Evolutionary conservation across 1,140 invertebrate genomes (phyloP).

Genomic region (Pseudomyrmex dendroicus): DNA sequence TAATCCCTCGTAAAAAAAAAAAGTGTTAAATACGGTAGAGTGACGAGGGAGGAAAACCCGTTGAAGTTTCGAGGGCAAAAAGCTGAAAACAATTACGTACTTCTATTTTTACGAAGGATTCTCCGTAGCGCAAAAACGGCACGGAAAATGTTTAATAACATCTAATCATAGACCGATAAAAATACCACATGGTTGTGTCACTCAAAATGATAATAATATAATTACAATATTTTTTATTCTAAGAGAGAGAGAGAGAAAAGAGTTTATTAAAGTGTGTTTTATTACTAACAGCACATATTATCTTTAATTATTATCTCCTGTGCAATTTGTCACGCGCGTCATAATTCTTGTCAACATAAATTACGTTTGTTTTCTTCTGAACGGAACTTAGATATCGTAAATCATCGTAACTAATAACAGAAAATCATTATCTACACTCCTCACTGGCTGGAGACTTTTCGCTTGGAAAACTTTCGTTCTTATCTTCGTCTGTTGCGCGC

Average conservation of each 20-base stretch:
- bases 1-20: conserved; percentile 26
- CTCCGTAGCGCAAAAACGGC: not conserved
- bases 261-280: too few relatives aligned
- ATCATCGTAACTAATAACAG: conserved; percentile 3
- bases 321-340: too few relatives aligned
- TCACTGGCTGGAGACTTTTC: not conserved
- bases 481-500: conserved; percentile 27
- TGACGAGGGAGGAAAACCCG: conserved; percentile 26
- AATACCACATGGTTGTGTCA: too few relatives aligned
- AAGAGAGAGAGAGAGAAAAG: too few relatives aligned
- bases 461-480: conserved; percentile 18
- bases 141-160: conserved; percentile 4
- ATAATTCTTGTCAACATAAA: not conserved
- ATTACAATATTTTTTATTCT: too few relatives aligned
- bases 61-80: not conserved
- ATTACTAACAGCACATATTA: too few relatives aligned
- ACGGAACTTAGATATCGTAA: not conserved
- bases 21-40: conserved; percentile 22
- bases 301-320: too few relatives aligned
- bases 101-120: conserved; percentile 45
- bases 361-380: not conserved
- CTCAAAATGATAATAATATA: too few relatives aligned
- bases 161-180: not conserved
- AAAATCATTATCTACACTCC: conserved; percentile 22
- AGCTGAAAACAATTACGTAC: conserved; percentile 13